phyloP scores from a whole-genome alignment of 2,113 vertebrate species.

The Cathartes aura region DNA sequence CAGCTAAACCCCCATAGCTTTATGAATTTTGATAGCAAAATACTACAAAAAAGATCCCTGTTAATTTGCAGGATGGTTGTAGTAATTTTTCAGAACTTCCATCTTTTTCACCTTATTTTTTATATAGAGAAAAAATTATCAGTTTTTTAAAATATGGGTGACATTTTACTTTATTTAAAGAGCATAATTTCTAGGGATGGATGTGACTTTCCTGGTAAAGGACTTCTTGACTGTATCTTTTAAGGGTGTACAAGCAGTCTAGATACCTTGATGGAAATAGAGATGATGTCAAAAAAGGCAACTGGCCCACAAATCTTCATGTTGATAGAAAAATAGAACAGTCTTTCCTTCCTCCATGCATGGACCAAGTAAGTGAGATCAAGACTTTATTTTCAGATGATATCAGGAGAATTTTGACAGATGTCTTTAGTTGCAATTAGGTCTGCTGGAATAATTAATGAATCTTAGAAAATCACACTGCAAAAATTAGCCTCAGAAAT shows the following conservation, averaged over 20 bases:
- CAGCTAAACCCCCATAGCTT: neutral
- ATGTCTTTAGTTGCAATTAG: neutral
- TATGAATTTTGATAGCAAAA: neutral
- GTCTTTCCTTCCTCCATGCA: neutral
- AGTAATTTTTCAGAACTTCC: neutral
- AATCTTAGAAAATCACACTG: neutral
- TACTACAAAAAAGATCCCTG: neutral
- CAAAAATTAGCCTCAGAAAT: neutral
- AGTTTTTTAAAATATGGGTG: neutral
- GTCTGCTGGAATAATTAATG: neutral
- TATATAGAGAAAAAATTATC: neutral
- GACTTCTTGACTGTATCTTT: neutral
- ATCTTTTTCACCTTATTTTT: neutral
- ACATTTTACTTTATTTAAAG: neutral
- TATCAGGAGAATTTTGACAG: neutral
- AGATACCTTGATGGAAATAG: neutral
- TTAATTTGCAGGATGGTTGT: neutral
- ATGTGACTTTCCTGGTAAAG: neutral
- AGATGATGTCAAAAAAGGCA: neutral
- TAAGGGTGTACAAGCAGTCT: neutral
- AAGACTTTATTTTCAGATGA: neutral
- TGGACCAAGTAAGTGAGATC: neutral
- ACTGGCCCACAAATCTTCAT: neutral
- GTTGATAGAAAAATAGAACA: neutral
- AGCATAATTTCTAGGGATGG: neutral